phyloP scores from a whole-genome alignment of 2,888 invertebrate species.

The Cephalotes varians region DNA sequence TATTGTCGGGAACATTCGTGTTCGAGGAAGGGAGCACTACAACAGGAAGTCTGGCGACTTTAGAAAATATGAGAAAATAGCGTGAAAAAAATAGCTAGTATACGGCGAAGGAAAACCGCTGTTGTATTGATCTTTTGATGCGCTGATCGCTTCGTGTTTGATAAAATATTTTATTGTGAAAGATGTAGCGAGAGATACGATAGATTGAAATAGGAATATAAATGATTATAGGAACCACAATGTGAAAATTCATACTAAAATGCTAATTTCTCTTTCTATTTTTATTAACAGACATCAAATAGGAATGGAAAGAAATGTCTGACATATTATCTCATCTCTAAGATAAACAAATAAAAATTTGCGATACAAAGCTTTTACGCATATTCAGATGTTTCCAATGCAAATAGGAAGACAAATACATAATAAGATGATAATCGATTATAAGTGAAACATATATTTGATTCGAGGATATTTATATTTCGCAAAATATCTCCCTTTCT shows the following conservation, averaged over 20 bases:
- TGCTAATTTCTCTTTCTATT: not conserved
- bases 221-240: not conserved
- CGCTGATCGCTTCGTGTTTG: not conserved
- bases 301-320: not conserved
- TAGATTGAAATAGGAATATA: not conserved
- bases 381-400: no score
- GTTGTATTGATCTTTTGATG: slow-evolving; percentile 17
- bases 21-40: not conserved
- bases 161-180: not conserved
- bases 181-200: not conserved
- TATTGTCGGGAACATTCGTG: not conserved
- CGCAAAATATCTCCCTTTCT: not conserved
- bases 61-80: slow-evolving; percentile 5
- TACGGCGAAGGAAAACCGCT: not conserved
- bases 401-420: not conserved
- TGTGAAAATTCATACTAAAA: not conserved
- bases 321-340: not conserved
- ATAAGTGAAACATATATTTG: not conserved
- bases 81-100: slow-evolving; percentile 11
- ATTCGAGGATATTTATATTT: not conserved
- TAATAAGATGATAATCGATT: not conserved
- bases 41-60: slow-evolving; percentile 13
- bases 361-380: not conserved
- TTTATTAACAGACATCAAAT: not conserved
- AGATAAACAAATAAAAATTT: not conserved